Evolutionary conservation across 1,140 invertebrate species (phyloP).

Genomic region (Drosophila nasuta): DNA sequence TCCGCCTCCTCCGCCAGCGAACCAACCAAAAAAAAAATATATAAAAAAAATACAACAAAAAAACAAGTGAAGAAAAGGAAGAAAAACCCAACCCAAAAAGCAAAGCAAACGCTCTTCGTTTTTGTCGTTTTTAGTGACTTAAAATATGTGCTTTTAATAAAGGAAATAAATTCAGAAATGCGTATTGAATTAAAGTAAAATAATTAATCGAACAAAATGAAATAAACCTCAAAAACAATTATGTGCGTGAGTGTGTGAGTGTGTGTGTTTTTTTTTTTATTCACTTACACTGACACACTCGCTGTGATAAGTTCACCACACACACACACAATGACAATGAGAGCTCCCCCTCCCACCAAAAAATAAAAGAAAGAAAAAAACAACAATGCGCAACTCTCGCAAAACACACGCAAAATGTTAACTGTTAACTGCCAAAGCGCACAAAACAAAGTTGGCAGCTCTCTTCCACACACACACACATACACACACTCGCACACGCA

Average conservation of each 20-base stretch:
- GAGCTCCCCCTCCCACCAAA: neutral
- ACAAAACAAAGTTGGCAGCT: constrained; percentile 44
- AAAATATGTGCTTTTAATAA: constrained; percentile 6
- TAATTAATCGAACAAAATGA: constrained; percentile 9
- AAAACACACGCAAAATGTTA: constrained; percentile 33
- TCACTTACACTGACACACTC: constrained; percentile 11
- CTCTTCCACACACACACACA: constrained; percentile 27
- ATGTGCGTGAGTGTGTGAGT: constrained; percentile 1
- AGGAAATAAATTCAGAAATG: constrained; percentile 10
- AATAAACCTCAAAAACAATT: constrained; percentile 30
- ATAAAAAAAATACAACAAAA: constrained; percentile 4
- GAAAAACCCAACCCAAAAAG: constrained; percentile 38
- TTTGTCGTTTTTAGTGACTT: constrained; percentile 56
- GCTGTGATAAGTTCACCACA: constrained; percentile 42
- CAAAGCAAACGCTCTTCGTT: constrained; percentile 23
- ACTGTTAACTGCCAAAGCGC: constrained; percentile 47
- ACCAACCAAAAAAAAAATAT: constrained; percentile 13
- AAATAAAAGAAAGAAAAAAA: neutral
- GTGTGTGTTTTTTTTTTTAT: constrained; percentile 13
- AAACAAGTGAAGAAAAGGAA: neutral
- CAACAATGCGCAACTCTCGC: constrained; percentile 50
- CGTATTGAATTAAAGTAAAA: neutral
- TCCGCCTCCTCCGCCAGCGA: neutral
- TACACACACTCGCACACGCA: neutral
- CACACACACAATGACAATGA: constrained; percentile 4